Evolutionary conservation across 2,113 vertebrate genomes (phyloP).

Genomic region (Dipodomys merriami): DNA sequence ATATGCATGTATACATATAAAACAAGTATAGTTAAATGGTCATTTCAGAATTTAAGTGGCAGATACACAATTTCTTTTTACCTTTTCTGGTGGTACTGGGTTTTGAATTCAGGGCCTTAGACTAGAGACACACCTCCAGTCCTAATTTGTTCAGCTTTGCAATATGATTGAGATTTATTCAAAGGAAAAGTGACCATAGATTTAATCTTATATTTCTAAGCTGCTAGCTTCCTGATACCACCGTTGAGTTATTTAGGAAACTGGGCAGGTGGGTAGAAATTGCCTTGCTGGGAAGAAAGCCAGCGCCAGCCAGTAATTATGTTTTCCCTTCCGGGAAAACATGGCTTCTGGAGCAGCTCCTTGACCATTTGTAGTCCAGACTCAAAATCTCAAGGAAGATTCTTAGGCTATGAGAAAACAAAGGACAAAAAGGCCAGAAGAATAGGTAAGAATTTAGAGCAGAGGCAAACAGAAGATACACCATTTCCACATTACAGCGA

Average conservation of each 20-base stretch:
- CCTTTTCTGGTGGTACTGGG: no score
- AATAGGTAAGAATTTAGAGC: not conserved
- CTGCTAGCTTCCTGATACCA: not conserved
- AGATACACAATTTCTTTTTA: not conserved
- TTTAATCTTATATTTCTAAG: slow-evolving; percentile 8
- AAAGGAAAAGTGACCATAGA: not conserved
- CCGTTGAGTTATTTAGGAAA: slow-evolving; percentile 42
- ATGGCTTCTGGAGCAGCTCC: not conserved
- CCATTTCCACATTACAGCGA: not conserved
- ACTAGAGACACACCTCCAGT: no score
- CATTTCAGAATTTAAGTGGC: not conserved
- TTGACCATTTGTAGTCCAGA: not conserved
- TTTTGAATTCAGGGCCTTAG: no score
- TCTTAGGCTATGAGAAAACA: not conserved
- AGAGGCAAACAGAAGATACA: not conserved
- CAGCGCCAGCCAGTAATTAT: not conserved
- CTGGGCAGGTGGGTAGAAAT: not conserved
- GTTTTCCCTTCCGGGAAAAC: not conserved
- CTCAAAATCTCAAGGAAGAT: slow-evolving; percentile 5
- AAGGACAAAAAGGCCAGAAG: not conserved
- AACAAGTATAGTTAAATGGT: not conserved
- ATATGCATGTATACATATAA: not conserved
- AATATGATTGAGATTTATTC: not conserved
- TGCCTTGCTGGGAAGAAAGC: slow-evolving; percentile 22
- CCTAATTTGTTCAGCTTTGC: slow-evolving; percentile 1